phyloP scores from a whole-genome alignment of 2,797 vertebrate species.

The Hoplostethus mediterraneus region DNA sequence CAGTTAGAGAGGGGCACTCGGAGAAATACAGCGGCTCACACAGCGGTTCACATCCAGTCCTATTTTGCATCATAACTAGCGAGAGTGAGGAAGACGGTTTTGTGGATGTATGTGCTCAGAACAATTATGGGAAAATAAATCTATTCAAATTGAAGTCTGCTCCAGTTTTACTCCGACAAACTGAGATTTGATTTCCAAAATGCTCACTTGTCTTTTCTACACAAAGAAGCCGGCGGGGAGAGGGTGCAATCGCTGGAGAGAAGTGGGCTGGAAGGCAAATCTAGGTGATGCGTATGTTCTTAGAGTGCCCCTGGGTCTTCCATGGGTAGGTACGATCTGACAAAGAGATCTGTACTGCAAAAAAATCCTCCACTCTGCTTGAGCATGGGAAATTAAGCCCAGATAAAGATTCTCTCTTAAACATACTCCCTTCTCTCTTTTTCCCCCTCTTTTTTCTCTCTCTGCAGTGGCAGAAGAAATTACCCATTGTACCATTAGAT shows the following conservation, averaged over 20 bases:
- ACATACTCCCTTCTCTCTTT: slow-evolving; percentile 86
- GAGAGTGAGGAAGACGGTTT: slow-evolving; percentile 32
- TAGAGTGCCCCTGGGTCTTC: slow-evolving; percentile 88
- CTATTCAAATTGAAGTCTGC: slow-evolving; percentile 82
- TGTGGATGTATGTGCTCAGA: slow-evolving; percentile 56
- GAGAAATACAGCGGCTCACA: slow-evolving; percentile 12
- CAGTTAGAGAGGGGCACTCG: slow-evolving; percentile 8
- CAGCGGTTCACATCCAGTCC: slow-evolving; percentile 39
- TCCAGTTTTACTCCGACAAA: slow-evolving; percentile 81
- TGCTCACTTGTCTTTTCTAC: slow-evolving; percentile 80
- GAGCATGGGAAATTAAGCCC: slow-evolving; percentile 95
- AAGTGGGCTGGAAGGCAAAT: slow-evolving; percentile 86
- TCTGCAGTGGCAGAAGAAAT: slow-evolving; percentile 93
- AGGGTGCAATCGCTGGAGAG: slow-evolving; percentile 79
- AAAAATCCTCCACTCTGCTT: slow-evolving; percentile 89
- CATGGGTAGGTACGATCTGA: slow-evolving; percentile 87
- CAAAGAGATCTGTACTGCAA: slow-evolving; percentile 88
- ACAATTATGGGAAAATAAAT: slow-evolving; percentile 79
- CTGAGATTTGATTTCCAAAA: slow-evolving; percentile 88
- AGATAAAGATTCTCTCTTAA: slow-evolving; percentile 98
- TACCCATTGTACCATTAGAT: slow-evolving; percentile 92
- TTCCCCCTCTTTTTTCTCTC: slow-evolving; percentile 80
- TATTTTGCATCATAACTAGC: slow-evolving; percentile 57
- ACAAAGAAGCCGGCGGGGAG: slow-evolving; percentile 83
- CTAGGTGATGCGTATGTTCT: slow-evolving; percentile 86